Evolutionary conservation across 2,113 vertebrate genomes (phyloP).

Genomic region (Rhinoptilus africanus): DNA sequence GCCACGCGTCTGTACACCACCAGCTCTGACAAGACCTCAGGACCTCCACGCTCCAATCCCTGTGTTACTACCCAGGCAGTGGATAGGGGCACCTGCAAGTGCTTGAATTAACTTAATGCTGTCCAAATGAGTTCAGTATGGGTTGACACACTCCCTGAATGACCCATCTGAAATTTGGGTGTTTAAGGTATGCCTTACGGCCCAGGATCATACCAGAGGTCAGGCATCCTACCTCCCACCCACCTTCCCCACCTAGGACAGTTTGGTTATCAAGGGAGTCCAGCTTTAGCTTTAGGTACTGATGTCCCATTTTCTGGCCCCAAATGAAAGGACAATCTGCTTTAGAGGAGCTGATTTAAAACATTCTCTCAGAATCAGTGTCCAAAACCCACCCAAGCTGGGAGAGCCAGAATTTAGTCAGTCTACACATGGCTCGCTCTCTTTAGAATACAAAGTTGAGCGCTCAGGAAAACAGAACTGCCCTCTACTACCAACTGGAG

Average conservation of each 20-base stretch:
- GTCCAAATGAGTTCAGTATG: background rate
- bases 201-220: background rate
- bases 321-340: background rate
- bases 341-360: background rate
- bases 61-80: background rate
- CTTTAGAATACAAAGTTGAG: background rate
- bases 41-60: background rate
- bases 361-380: background rate
- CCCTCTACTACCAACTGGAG: background rate
- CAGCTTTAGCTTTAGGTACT: background rate
- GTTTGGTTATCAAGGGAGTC: background rate
- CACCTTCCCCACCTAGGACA: background rate
- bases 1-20: fast-evolving
- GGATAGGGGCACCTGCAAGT: background rate
- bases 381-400: background rate
- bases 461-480: background rate
- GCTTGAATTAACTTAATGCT: background rate
- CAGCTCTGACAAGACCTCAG: background rate
- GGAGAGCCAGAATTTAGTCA: background rate
- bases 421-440: background rate
- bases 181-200: background rate
- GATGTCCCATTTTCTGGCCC: background rate
- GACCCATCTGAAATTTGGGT: background rate
- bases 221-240: background rate
- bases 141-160: background rate